Base-by-base conservation (phyloP, 2,113 vertebrate genomes). In the Limnothrissa miodon region DNA sequence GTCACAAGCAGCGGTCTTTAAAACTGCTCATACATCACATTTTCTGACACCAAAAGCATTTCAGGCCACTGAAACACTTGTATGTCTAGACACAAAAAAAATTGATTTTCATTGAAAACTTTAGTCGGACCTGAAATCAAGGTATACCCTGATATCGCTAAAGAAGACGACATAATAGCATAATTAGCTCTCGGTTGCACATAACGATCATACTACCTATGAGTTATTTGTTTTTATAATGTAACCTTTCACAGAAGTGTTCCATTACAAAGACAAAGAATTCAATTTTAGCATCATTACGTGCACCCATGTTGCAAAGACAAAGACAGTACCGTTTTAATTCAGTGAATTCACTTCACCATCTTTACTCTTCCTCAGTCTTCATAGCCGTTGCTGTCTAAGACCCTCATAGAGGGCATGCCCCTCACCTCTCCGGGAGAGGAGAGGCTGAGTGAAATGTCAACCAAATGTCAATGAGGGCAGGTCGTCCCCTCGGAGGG, bases 391-490 rank as follows among this genome's bases (percentile, higher is more conserved):
- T 10, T 36, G 4, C 29, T 66, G 10, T 39, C 25, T 74, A 33
- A 13, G 66, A 36, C 33, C 4, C 66, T 33, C 59, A 33, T 10
- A 66, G 9, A 66, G 59, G 29, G 59, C 10, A 66, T 8, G 25
- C 13, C 29, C 4, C 29, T 9, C 59, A 33, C 59, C 59, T 25
- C 7, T 33, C 13, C 10, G 59, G 25, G 29, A 66, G 9, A 66
- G 59, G 25, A 25, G n/a, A 59, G 59, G 59, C 11, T 25, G 59
- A 74, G 39, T 78, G 82, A 85, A 90, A 88, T 84, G 86, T 79
- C 80, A 85, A 3, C 15, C 45, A 83, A 85, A 85, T 89, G 88
- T 88, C 89, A 90, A 62, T 82, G 81, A 81, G 78, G 80, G 74
- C 39, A 74, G 66, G 33, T 15, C 29, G 33, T 36, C 33, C 66